These are phyloP conservation scores for Chesias legatella DNA, from an alignment of 2,888 invertebrate genomes.

Conservation along the genomic window DNA sequence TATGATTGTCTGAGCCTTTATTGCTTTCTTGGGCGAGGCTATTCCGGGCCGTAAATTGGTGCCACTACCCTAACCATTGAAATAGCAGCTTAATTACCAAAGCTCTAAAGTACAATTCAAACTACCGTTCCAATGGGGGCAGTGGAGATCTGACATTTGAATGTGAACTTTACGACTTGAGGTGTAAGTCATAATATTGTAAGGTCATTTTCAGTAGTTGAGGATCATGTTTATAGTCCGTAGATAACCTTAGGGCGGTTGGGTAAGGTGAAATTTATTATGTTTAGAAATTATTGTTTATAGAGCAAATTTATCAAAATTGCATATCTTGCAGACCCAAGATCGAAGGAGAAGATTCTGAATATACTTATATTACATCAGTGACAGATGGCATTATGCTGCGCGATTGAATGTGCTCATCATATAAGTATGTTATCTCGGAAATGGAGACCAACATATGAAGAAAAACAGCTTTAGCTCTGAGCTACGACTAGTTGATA, in stretches of 20 bases:
- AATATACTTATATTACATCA: too few relatives aligned
- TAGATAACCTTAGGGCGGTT: slow-evolving; percentile 1
- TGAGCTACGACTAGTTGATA: too few relatives aligned
- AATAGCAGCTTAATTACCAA: too few relatives aligned
- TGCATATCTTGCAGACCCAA: too few relatives aligned
- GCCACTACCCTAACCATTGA: slow-evolving; percentile 4
- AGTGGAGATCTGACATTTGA: slow-evolving; percentile 8
- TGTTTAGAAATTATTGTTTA: slow-evolving; percentile 13
- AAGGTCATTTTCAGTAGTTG: slow-evolving; percentile 1
- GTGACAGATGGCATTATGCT: too few relatives aligned
- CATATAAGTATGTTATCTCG: too few relatives aligned
- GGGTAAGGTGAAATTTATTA: slow-evolving; percentile 7
- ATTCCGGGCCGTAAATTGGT: slow-evolving; percentile 10
- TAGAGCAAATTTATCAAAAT: slow-evolving; percentile 3
- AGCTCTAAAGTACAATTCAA: too few relatives aligned
- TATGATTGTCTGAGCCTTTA: slow-evolving; percentile 15
- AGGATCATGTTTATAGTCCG: background rate
- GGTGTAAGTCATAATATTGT: slow-evolving; percentile 5
- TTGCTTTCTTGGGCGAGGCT: slow-evolving; percentile 7
- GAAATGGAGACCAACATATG: too few relatives aligned
- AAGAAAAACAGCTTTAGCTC: too few relatives aligned
- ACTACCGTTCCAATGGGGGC: too few relatives aligned
- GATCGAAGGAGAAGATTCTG: too few relatives aligned
- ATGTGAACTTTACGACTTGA: slow-evolving; percentile 9
- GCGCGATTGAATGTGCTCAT: too few relatives aligned